These are phyloP conservation scores for Microtus richardsoni DNA, from an alignment of 2,113 vertebrate genomes.

Conservation along the genomic window DNA sequence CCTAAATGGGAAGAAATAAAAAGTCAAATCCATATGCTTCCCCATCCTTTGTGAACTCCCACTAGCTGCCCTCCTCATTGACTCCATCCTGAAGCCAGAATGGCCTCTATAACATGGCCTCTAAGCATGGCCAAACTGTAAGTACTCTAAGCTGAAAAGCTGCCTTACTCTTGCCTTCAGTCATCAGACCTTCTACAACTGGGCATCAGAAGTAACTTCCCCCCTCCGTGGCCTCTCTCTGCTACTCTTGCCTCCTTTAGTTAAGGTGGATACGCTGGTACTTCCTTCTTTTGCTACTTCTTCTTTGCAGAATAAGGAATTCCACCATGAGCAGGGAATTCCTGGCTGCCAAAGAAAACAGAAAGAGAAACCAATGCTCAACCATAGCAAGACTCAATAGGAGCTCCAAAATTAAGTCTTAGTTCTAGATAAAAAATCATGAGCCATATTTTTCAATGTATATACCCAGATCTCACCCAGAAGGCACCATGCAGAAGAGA, in stretches of 20 bases:
- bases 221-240: no score
- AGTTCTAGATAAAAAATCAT: not conserved
- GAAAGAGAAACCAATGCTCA: not conserved
- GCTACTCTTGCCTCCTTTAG: not conserved
- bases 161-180: not conserved
- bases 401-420: not conserved
- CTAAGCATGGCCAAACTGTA: no score
- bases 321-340: not conserved
- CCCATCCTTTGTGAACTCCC: not conserved
- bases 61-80: not conserved
- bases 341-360: not conserved
- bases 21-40: not conserved
- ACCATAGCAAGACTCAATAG: not conserved
- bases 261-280: not conserved
- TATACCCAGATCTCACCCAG: not conserved
- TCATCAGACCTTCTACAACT: not conserved
- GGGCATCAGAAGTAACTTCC: not conserved
- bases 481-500: not conserved
- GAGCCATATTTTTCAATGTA: not conserved
- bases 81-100: not conserved
- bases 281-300: not conserved
- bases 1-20: not conserved
- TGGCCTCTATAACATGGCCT: not conserved
- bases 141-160: not conserved
- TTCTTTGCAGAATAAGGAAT: no score